Evolutionary conservation across 2,888 invertebrate genomes (phyloP).

Genomic region (Pristionchus exspectatus): DNA sequence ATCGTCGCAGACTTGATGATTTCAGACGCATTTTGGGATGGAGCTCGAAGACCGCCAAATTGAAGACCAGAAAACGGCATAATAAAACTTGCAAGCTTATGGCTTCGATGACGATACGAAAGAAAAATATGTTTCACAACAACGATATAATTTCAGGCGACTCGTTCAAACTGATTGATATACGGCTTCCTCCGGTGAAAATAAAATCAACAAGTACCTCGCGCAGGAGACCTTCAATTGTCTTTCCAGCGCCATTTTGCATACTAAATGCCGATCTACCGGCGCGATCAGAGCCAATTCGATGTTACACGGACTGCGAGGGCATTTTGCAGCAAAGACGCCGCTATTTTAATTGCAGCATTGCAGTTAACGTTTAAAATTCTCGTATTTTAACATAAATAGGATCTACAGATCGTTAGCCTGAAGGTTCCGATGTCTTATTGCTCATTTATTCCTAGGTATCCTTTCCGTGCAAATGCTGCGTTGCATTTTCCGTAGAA

Average conservation of each 20-base stretch:
- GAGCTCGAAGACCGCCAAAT: not conserved
- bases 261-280: not conserved
- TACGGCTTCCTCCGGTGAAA: not conserved
- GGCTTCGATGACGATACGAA: no score
- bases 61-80: not conserved
- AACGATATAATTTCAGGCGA: not conserved
- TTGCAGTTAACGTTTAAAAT: no score
- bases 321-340: not conserved
- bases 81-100: not conserved
- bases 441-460: no score
- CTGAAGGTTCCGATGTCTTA: no score
- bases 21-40: not conserved
- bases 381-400: no score
- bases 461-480: no score
- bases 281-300: not conserved
- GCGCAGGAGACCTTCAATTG: not conserved
- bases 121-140: not conserved
- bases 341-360: not conserved
- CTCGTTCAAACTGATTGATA: not conserved
- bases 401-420: no score
- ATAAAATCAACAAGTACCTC: not conserved
- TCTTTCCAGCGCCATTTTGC: not conserved
- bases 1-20: not conserved
- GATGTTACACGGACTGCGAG: not conserved
- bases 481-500: no score